Evolutionary conservation across 2,797 vertebrate species (phyloP).

Genomic region (Momotus momota): DNA sequence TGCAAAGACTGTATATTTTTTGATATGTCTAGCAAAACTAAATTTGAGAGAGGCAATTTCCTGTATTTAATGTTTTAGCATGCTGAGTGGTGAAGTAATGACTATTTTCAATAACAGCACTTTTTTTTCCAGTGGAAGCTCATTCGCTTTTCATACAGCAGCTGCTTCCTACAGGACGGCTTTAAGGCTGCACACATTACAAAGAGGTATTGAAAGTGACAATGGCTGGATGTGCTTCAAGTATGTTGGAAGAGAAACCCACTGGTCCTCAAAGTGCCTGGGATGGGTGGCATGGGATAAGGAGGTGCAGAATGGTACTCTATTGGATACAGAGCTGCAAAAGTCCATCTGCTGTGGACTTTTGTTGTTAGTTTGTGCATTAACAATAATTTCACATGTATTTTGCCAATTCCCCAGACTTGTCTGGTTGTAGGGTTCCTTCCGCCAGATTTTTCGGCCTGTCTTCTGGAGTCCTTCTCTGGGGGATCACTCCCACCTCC

Average conservation of each 20-base stretch:
- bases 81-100: conserved; percentile 36
- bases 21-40: conserved; percentile 38
- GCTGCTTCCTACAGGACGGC: conserved; percentile 33
- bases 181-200: conserved; percentile 35
- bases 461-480: conserved; percentile 30
- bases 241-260: not conserved
- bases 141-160: conserved; percentile 54
- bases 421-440: conserved; percentile 9
- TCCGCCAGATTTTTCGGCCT: not conserved
- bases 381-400: not conserved
- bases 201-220: conserved; percentile 38
- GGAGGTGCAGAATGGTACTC: not conserved
- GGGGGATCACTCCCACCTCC: conserved; percentile 28
- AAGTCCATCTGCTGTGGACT: not conserved
- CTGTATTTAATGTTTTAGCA: conserved; percentile 37
- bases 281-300: conserved; percentile 16
- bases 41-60: conserved; percentile 48
- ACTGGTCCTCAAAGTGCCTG: not conserved
- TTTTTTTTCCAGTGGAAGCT: conserved; percentile 24
- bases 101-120: conserved; percentile 17
- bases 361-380: conserved; percentile 2
- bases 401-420: conserved; percentile 18
- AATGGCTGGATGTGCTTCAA: conserved; percentile 48
- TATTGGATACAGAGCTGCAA: not conserved
- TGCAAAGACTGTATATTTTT: conserved; percentile 55